Evolutionary conservation across 1,140 invertebrate species (phyloP), one percentile per base, ranked within the genome.

Genomic region (Streblospio benedicti): DNA sequence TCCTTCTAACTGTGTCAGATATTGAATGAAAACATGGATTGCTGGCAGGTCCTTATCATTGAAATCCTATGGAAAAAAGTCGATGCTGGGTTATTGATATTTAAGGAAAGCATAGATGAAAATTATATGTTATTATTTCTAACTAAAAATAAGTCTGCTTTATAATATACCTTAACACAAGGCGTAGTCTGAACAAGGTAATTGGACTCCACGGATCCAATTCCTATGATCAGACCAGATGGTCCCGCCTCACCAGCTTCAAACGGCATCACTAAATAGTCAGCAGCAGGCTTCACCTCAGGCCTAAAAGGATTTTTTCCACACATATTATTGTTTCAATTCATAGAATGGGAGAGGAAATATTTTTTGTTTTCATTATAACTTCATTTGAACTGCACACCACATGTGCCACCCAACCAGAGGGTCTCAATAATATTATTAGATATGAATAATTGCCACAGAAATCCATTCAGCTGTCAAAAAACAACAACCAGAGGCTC

Each of bases 1-100:
- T 33, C 92, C 91, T 85, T 93, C 90, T 0, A 87, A 78, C 78
- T 93, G 91, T 14, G 83, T 87, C 43, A 94, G 83, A 78, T 93
- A 94, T 73, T 92, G 87, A 45, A 92, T 79, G 58, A 87, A 86
- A 27, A 93, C 85, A 53, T 86, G 76, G 16, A 93, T 76, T 38
- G 87, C 81, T 2, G 90, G 84, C 18, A 87, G 72, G 76, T 89
- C 85, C 1, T 81, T 79, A 72, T 87, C 77, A 23, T 80, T 72
- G 69, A 81, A 85, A 43, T 86, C 81, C 0, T 73, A 81, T n/a
- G n/a, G n/a, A n/a, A n/a, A n/a, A n/a, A n/a, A n/a, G n/a, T n/a
- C n/a, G n/a, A n/a, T n/a, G n/a, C n/a, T n/a, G n/a, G n/a, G n/a
- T n/a, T n/a, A n/a, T n/a, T n/a, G n/a, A n/a, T n/a, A n/a, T n/a